Base-by-base conservation (phyloP, 2,113 vertebrate genomes). In the Thunnus maccoyii region DNA sequence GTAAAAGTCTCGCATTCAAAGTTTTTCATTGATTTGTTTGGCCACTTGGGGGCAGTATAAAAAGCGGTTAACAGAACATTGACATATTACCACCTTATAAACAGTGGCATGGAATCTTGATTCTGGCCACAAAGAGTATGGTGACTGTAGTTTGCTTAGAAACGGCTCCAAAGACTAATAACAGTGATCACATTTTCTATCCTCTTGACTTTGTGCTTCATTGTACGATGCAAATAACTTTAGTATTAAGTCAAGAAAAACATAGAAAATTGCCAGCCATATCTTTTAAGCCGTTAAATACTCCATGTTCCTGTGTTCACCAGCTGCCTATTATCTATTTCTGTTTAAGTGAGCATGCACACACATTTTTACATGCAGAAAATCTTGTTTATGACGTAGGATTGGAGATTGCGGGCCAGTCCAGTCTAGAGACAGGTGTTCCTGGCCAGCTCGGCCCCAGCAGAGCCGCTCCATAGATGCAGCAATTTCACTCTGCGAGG, bases 391-490 rank as follows among this genome's bases (percentile, higher is more conserved):
- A 75, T 46, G 78, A 85, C 15, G 73, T 72, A n/a, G 46, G 69
- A 83, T 82, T 77, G 73, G n/a, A 48, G 62, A 71, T 50, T 76
- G 18, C 9, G 66, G 71, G 63, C 41, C 64, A 1, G 61, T 81
- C 71, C 60, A 14, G 70, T 79, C 55, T 32, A 18, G 62, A 88
- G 86, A 77, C 91, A 93, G 88, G 92, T 93, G 91, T 48, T 88
- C 41, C 32, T 60, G 14, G 20, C 69, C 77, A 65, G 84, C 61
- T 72, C 4, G 7, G 57, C 78, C 82, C 82, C 83, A 88, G 82
- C 79, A 80, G 79, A 83, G 75, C 77, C 0, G 66, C 78, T 61
- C 8, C 67, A 65, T 50, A n/a, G 76, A 88, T 68, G 81, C 79
- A 79, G 72, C 87, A 51, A 72, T 71, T 74, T 80, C 76, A 6